Evolutionary conservation across 1,140 invertebrate species (phyloP), one percentile per base, ranked within the genome.

Genomic region (Lepidurus packardi): DNA sequence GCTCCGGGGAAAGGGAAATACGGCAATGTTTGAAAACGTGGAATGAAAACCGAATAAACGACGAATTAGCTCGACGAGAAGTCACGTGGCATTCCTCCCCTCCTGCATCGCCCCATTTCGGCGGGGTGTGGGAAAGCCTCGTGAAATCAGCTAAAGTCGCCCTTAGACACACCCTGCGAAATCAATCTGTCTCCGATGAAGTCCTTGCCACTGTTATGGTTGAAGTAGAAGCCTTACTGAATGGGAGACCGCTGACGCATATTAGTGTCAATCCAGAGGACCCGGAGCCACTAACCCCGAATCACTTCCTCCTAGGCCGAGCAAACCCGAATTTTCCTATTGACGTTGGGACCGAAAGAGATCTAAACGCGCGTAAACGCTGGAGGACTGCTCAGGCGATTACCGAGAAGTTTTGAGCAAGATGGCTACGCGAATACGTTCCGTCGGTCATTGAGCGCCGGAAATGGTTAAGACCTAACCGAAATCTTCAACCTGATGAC

Each of bases 221-320:
- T 1, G 77, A 75, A 13, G 77, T 65, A 1, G 79, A 80, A 24
- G 16, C 25, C 16, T 24, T 76, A 9, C 43, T 80, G 3, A 80
- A 80, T 43, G 41, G 44, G 42, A 74, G 75, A 1, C 78, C 78
- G 13, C 41, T 80, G 1, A 76, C 79, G 2, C 43, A 74, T 44
- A 53, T 74, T 1, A 47, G 65, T 16, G 53, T n/a, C 1, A 74
- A 80, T 34, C 73, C 78, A 0, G 44, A 74, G 9, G 78, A 79
- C 21, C 44, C 73, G 78, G 45, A 75, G 16, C 45, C 43, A 9
- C 41, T 80, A 5, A 80, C 79, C 8, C 79, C 79, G 1, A 80
- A 79, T 45, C 78, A 80, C 42, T 65, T 80, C 10, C 42, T 79
- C 3, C 25, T 76, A 1, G 78, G 80, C 1, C 45, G 78, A 1